phyloP scores from a whole-genome alignment of 1,140 invertebrate species.

The Oppia nitens region DNA sequence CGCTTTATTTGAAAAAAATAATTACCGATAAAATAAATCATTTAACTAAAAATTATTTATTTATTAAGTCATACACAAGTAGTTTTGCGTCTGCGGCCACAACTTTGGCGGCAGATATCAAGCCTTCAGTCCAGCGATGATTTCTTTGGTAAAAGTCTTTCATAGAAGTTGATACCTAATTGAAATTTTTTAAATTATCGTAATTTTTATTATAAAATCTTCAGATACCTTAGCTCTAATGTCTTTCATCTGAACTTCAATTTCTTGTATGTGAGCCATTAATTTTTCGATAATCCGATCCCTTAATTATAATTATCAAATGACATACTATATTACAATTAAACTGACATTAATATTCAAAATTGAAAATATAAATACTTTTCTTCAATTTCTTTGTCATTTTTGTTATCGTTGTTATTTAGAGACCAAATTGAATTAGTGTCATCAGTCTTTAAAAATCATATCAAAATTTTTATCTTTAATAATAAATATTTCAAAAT shows the following conservation, averaged over 20 bases:
- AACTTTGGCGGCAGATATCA: slow-evolving; percentile 93
- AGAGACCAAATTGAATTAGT: slow-evolving; percentile 16
- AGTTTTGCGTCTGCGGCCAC: slow-evolving; percentile 88
- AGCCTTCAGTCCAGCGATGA: slow-evolving; percentile 68
- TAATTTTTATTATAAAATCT: too few species aligned
- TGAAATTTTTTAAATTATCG: too few species aligned
- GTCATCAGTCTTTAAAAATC: slow-evolving; percentile 13
- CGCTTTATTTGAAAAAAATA: slow-evolving; percentile 36
- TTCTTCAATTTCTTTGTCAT: slow-evolving; percentile 36
- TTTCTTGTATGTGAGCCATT: slow-evolving; percentile 48
- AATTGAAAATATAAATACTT: slow-evolving; percentile 31
- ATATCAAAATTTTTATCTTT: slow-evolving; percentile 11
- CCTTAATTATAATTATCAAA: too few species aligned
- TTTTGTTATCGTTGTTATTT: slow-evolving; percentile 25
- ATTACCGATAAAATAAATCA: too few species aligned
- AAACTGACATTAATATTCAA: not conserved
- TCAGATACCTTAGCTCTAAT: slow-evolving; percentile 33
- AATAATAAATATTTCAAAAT: too few species aligned
- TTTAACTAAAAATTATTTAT: not conserved
- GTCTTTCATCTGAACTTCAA: slow-evolving; percentile 40
- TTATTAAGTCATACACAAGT: slow-evolving; percentile 45
- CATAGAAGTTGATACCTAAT: slow-evolving; percentile 52
- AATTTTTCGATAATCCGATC: slow-evolving; percentile 69
- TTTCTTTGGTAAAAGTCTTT: slow-evolving; percentile 96
- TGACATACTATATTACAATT: slow-evolving; percentile 4